A percentile compares a stretch with the other conserved stretches of the same genome.
Conservation (phyloP, 2,888 invertebrate species). For the Agonopterix arenella region DNA sequence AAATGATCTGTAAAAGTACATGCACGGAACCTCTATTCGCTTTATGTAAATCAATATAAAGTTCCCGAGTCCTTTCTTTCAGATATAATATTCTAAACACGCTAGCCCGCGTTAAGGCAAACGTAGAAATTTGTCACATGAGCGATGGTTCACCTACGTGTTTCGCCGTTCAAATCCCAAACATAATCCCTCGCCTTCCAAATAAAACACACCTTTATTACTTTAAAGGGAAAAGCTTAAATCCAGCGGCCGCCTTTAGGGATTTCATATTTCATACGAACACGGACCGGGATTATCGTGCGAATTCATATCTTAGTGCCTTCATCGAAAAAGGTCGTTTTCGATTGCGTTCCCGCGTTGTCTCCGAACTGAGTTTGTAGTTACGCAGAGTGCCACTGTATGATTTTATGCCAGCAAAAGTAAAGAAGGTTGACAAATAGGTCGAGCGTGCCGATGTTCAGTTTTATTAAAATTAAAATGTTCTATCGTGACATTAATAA, state of each 20-base stretch:
- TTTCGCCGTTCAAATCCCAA: slow-evolving; percentile 70
- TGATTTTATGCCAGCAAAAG: slow-evolving; percentile 73
- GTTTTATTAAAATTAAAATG: slow-evolving; percentile 76
- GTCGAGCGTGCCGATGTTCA: slow-evolving; percentile 72
- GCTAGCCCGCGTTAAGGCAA: slow-evolving; percentile 71
- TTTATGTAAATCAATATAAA: slow-evolving; percentile 68
- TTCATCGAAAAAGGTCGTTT: slow-evolving; percentile 60
- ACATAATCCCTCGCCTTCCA: slow-evolving; percentile 65
- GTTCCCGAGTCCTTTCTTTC: slow-evolving; percentile 42
- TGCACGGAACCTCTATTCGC: slow-evolving; percentile 26
- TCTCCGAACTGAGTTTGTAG: slow-evolving; percentile 40
- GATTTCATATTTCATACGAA: slow-evolving; percentile 62
- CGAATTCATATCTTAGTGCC: slow-evolving; percentile 67
- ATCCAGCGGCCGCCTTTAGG: slow-evolving; percentile 54
- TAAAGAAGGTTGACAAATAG: slow-evolving; percentile 77
- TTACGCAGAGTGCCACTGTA: slow-evolving; percentile 61
- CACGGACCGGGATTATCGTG: slow-evolving; percentile 51
- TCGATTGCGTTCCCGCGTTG: slow-evolving; percentile 35
- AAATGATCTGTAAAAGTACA: not conserved
- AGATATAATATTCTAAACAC: slow-evolving; percentile 72
- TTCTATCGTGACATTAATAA: slow-evolving; percentile 67
- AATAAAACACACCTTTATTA: slow-evolving; percentile 76
- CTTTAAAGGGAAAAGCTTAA: slow-evolving; percentile 71
- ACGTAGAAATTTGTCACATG: slow-evolving; percentile 77
- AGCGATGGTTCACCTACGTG: slow-evolving; percentile 77